Conservation (phyloP, 2,113 vertebrate genomes). For the Gnathonemus echidnorhynchus region DNA sequence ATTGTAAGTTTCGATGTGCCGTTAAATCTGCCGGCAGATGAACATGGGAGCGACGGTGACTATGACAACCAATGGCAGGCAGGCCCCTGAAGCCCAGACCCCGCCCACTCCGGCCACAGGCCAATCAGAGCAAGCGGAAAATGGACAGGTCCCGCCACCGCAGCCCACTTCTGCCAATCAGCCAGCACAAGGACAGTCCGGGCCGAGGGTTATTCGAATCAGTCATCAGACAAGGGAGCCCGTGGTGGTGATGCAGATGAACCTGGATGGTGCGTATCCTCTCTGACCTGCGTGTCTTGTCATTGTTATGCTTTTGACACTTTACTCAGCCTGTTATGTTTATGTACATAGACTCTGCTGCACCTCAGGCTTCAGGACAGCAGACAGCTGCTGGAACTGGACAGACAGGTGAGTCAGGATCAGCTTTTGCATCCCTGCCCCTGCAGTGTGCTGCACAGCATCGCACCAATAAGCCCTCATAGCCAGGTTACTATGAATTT, state of each 20-base stretch:
- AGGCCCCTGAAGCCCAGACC: constrained; percentile 52
- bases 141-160: constrained; percentile 55
- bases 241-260: constrained; percentile 93
- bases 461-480: not conserved
- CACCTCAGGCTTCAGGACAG: constrained; percentile 5
- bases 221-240: constrained; percentile 84
- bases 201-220: constrained; percentile 78
- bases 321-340: not conserved
- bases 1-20: not conserved
- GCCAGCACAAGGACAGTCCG: constrained; percentile 55
- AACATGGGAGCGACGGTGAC: constrained; percentile 80
- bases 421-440: not conserved
- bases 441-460: not conserved
- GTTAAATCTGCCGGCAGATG: constrained; percentile 57
- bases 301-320: not conserved
- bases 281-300: not conserved
- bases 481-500: not conserved
- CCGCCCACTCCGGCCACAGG: constrained; percentile 44
- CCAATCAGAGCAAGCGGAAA: constrained; percentile 59
- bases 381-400: not conserved
- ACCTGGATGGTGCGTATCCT: constrained; percentile 63
- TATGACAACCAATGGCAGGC: constrained; percentile 66
- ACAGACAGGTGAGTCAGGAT: constrained; percentile 7
- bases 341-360: constrained; percentile 2
- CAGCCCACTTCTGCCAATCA: constrained; percentile 59